These are phyloP conservation scores for Chironomus striatipennis DNA, from an alignment of 1,140 invertebrate genomes.

Conservation along the genomic window DNA sequence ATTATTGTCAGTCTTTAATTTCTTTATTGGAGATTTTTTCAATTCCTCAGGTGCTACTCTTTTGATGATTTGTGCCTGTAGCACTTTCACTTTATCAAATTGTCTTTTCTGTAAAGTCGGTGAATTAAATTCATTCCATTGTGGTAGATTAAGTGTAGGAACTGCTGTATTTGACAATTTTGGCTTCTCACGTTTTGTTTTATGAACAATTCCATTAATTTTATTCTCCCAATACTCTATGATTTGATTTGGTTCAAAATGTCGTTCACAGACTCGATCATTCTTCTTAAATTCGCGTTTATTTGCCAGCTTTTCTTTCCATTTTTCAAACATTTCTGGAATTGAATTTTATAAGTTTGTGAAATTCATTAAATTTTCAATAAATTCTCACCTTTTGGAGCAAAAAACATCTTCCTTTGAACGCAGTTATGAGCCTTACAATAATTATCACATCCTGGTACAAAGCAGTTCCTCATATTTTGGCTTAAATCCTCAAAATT, in stretches of 20 bases:
- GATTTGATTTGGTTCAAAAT: slow-evolving; percentile 27
- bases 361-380: background rate
- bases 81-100: background rate
- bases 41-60: background rate
- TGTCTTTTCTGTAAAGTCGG: background rate
- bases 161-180: slow-evolving; percentile 27
- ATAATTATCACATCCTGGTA: slow-evolving; percentile 27
- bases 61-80: background rate
- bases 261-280: slow-evolving; percentile 27
- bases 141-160: slow-evolving; percentile 7
- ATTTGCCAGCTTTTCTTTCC: slow-evolving; percentile 27
- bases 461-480: slow-evolving; percentile 29
- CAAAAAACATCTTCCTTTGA: slow-evolving; percentile 28
- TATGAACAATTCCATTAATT: slow-evolving; percentile 28
- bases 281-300: slow-evolving; percentile 24
- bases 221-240: slow-evolving; percentile 25
- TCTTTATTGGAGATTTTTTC: background rate
- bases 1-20: background rate
- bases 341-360: slow-evolving; percentile 24
- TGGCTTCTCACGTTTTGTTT: slow-evolving; percentile 27
- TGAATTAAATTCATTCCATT: background rate
- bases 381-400: slow-evolving; percentile 26
- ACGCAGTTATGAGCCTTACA: slow-evolving; percentile 25
- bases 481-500: background rate
- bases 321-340: slow-evolving; percentile 25